Base-by-base conservation (phyloP, 2,113 vertebrate species). In the Amazona vittata region DNA sequence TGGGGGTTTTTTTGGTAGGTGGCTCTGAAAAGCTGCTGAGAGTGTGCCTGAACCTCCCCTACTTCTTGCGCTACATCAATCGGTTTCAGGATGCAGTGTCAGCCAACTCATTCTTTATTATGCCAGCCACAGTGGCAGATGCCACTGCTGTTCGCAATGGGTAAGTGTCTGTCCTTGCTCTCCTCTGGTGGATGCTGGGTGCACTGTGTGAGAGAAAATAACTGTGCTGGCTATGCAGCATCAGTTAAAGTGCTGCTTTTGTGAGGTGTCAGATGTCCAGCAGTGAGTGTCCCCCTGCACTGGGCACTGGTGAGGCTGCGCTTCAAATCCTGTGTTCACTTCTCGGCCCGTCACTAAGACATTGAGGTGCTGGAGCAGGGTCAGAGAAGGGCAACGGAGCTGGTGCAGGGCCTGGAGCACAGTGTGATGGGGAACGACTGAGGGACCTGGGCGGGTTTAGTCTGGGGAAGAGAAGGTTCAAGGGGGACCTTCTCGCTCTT, bases 21-120 rank as follows among this genome's bases (percentile, higher is more conserved):
- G 99, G 99, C 95, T 99, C 99, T 18, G 99, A 99, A 96, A 99
- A 99, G 96, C 98, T 99, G 68, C 97, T 99, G 43, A 98, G 99
- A 8, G 99, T 99, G 87, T 99, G 99, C 98, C 98, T 99, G 97
- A 99, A 99, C 97, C 98, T 99, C 94, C 99, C 99, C 0, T 99
- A 99, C 97, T 99, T 99, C 91, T 97, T 99, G 76, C 98, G 99
- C 90, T 99, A 99, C 98, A 99, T 99, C 94, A 99, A 99, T 97
- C 99, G 99, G n/a, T 99, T 99, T 92, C 99, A 99, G 96, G 99
- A 99, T n/a, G 99, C 99, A 0, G 99, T 99, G 63, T 98, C 99
- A 6, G 99, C 99, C 91, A 99, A 99, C 94, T 99, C 99, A 7
- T 99, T 99, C 96, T 99, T 99, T 86, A 99, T 99, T 95, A 99